phyloP scores from a whole-genome alignment of 2,113 vertebrate genomes.

The Glaucidium brasilianum region DNA sequence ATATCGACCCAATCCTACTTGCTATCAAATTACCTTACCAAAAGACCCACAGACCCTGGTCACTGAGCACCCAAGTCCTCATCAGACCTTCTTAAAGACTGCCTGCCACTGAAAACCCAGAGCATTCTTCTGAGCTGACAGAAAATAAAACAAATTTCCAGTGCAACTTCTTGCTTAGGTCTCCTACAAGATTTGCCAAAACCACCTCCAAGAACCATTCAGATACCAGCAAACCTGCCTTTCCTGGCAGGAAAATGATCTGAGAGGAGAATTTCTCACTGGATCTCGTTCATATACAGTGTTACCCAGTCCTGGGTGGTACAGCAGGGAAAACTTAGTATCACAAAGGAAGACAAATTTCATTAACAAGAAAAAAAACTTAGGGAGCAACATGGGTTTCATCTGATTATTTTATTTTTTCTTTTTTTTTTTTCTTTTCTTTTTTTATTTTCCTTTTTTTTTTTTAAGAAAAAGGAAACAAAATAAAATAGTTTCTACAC shows the following conservation, averaged over 20 bases:
- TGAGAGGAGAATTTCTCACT: not conserved
- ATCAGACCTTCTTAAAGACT: not conserved
- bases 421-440: not conserved
- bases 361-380: not conserved
- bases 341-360: not conserved
- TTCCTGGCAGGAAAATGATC: not conserved
- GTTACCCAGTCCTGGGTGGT: not conserved
- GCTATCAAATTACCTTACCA: not conserved
- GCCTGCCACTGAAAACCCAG: not conserved
- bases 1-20: not conserved
- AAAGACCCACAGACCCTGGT: not conserved
- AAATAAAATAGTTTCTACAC: not conserved
- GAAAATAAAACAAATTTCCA: not conserved
- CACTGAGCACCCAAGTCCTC: not conserved
- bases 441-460: not conserved
- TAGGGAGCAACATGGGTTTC: not conserved
- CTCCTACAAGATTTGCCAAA: not conserved
- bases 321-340: not conserved
- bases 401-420: not conserved
- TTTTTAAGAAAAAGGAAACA: not conserved
- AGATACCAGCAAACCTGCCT: not conserved
- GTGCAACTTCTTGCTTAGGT: not conserved
- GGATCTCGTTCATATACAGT: not conserved
- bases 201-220: not conserved
- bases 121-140: not conserved